These are phyloP conservation scores for Cercocebus atys DNA, from an alignment of 2,113 vertebrate species.

Conservation along the genomic window DNA sequence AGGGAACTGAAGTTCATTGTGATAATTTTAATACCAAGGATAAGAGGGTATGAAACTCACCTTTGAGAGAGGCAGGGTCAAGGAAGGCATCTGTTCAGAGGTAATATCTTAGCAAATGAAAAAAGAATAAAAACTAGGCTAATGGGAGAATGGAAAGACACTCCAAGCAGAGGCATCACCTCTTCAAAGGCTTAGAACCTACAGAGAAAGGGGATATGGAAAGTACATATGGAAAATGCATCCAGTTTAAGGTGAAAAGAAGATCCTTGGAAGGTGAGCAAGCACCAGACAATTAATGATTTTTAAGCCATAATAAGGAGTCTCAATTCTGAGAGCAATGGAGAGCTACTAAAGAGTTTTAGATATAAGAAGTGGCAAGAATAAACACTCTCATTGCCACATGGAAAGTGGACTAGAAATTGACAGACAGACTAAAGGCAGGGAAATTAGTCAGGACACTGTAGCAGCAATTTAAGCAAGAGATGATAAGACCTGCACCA, in stretches of 20 bases:
- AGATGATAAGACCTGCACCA: background rate
- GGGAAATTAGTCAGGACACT: background rate
- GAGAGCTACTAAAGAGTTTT: background rate
- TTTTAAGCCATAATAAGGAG: background rate
- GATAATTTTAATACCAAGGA: background rate
- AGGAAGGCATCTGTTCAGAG: background rate
- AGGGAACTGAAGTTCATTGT: background rate
- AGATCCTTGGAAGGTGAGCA: background rate
- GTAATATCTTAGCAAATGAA: background rate
- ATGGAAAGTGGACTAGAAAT: background rate
- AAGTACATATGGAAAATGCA: background rate
- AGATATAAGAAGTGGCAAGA: background rate
- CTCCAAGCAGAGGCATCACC: background rate
- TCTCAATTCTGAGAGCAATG: background rate
- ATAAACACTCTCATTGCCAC: background rate
- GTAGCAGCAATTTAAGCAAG: background rate
- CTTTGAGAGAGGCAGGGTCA: background rate
- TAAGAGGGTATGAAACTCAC: background rate
- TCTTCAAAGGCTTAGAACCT: background rate
- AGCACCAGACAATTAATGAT: background rate
- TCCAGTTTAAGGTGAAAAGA: background rate
- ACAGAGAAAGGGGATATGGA: background rate
- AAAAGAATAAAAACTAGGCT: background rate
- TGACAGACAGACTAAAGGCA: background rate
- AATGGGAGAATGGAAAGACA: background rate